These are phyloP conservation scores for Lysandra coridon DNA, from an alignment of 2,888 invertebrate species.

Conservation along the genomic window DNA sequence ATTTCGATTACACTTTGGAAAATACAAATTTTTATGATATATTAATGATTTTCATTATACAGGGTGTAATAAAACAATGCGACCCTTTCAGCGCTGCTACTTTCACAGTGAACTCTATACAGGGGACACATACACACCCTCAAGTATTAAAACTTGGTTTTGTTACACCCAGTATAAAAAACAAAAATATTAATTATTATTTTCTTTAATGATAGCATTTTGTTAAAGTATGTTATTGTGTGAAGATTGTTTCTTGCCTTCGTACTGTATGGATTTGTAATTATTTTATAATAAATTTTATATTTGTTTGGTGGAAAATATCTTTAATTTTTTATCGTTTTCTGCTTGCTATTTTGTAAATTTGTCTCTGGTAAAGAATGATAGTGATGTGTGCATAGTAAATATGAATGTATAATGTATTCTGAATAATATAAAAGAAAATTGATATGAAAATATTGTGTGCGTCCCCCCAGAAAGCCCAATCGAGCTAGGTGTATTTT, in stretches of 20 bases:
- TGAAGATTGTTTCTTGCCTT: slow-evolving; percentile 35
- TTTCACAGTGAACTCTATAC: too few species aligned
- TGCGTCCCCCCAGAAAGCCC: too few species aligned
- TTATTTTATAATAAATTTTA: slow-evolving; percentile 30
- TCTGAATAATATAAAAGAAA: too few species aligned
- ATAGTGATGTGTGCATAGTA: background rate
- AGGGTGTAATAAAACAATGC: too few species aligned
- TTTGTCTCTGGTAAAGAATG: background rate
- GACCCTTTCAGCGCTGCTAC: too few species aligned
- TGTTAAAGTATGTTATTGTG: background rate
- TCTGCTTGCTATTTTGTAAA: background rate
- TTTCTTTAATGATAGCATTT: background rate
- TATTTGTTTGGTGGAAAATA: slow-evolving; percentile 22
- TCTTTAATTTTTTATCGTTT: background rate
- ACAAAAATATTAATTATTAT: background rate
- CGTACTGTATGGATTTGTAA: slow-evolving; percentile 31
- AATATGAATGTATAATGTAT: too few species aligned
- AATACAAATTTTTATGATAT: background rate
- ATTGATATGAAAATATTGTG: too few species aligned
- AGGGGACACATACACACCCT: too few species aligned
- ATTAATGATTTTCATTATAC: too few species aligned
- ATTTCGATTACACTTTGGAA: background rate
- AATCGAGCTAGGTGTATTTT: too few species aligned
- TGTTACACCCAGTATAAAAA: background rate
- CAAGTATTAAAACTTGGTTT: too few species aligned